phyloP scores from a whole-genome alignment of 1,140 invertebrate genomes.

The Nasonia giraulti region DNA sequence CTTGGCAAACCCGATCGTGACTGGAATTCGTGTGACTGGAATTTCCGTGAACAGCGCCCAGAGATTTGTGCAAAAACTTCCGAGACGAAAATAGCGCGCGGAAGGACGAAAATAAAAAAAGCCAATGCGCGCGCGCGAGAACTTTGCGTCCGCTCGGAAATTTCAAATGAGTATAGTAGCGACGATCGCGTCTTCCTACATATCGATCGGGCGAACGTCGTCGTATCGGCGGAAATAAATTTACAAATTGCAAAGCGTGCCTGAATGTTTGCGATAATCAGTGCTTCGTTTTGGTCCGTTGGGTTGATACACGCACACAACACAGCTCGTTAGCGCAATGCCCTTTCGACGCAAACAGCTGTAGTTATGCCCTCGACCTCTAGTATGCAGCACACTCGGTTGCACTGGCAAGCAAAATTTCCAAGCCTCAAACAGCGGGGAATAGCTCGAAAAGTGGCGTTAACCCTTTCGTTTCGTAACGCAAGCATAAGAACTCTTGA shows the following conservation, averaged over 20 bases:
- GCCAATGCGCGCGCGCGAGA: background rate
- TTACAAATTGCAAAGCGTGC: background rate
- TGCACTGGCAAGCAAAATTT: background rate
- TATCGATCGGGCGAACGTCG: background rate
- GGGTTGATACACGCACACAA: too few relatives aligned
- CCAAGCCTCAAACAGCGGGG: background rate
- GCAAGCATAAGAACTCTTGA: constrained; percentile 25
- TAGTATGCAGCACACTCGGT: background rate
- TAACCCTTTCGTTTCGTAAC: background rate
- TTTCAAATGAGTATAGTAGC: background rate
- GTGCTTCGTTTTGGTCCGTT: too few relatives aligned
- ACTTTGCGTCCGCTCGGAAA: background rate
- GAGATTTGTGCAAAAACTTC: constrained; percentile 11
- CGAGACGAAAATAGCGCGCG: background rate
- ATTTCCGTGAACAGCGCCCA: background rate
- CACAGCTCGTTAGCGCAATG: too few relatives aligned
- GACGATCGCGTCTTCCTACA: background rate
- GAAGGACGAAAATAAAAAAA: constrained; percentile 13
- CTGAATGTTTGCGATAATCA: background rate
- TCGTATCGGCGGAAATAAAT: background rate
- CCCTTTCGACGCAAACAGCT: too few relatives aligned
- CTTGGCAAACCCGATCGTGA: constrained; percentile 58
- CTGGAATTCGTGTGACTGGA: constrained; percentile 55
- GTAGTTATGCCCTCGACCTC: background rate
- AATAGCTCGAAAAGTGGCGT: background rate